Evolutionary conservation across 2,888 invertebrate genomes (phyloP).

Genomic region (Heliconius erato): DNA sequence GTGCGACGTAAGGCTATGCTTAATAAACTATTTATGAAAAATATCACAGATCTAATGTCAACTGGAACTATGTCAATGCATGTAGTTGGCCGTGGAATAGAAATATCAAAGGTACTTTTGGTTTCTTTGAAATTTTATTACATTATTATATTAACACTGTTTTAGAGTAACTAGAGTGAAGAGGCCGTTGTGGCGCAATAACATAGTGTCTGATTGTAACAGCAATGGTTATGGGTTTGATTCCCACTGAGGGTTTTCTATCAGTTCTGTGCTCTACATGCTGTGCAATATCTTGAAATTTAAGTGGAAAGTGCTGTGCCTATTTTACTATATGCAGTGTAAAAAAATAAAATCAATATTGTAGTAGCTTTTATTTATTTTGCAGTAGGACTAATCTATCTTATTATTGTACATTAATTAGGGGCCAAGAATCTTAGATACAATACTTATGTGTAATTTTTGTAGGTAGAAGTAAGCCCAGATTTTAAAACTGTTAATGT

Average conservation of each 20-base stretch:
- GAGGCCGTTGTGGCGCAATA: background rate
- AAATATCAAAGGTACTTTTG: conserved; percentile 89
- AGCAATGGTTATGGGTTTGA: background rate
- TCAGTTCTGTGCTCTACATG: too few relatives aligned
- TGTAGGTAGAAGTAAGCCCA: conserved; percentile 88
- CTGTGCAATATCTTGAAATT: too few relatives aligned
- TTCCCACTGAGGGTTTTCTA: too few relatives aligned
- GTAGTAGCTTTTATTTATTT: background rate
- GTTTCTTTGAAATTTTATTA: too few relatives aligned
- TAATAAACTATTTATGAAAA: conserved; percentile 93
- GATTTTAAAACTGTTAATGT: conserved; percentile 89
- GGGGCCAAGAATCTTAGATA: too few relatives aligned
- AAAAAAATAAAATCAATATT: background rate
- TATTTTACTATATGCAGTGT: background rate
- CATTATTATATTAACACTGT: too few relatives aligned
- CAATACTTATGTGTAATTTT: too few relatives aligned
- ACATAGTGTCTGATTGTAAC: background rate
- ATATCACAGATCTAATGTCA: conserved; percentile 92
- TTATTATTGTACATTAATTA: too few relatives aligned
- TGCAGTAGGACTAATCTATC: background rate
- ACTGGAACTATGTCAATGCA: conserved; percentile 88
- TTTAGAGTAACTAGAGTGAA: background rate
- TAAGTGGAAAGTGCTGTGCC: background rate
- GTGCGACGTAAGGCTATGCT: conserved; percentile 88
- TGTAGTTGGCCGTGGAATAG: conserved; percentile 88